Percentiles rank a stretch among this genome's conserved stretches.
phyloP scores from a whole-genome alignment of 2,888 invertebrate genomes.

The Deilephila porcellus region DNA sequence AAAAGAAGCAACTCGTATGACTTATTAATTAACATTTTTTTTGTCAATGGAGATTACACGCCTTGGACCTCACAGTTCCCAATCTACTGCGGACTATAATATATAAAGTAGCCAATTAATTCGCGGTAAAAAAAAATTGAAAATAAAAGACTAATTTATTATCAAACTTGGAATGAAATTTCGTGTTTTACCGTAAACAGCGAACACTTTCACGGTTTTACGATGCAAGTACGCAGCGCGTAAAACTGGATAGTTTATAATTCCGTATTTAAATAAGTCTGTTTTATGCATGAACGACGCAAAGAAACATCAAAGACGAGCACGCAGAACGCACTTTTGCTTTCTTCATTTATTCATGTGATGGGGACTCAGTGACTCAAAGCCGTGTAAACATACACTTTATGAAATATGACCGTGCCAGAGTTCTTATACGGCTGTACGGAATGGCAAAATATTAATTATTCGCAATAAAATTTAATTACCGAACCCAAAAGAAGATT shows the following conservation, averaged over 20 bases:
- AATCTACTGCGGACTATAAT: too few relatives aligned
- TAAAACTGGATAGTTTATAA: constrained; percentile 36
- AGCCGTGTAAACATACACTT: constrained; percentile 41
- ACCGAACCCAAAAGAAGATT: too few relatives aligned
- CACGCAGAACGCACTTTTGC: constrained; percentile 47
- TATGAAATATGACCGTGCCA: constrained; percentile 21
- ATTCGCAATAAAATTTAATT: neutral
- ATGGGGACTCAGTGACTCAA: constrained; percentile 41
- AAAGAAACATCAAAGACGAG: constrained; percentile 48
- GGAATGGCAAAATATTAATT: neutral
- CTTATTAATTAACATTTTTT: too few relatives aligned
- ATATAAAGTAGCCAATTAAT: too few relatives aligned
- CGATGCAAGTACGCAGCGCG: neutral
- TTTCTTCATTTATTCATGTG: constrained; percentile 55
- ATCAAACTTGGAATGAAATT: neutral
- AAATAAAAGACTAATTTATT: too few relatives aligned
- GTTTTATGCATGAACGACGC: constrained; percentile 41
- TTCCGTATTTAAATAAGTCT: constrained; percentile 47
- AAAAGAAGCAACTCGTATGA: too few relatives aligned
- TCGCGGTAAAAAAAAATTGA: too few relatives aligned
- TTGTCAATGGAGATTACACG: too few relatives aligned
- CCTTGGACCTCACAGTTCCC: too few relatives aligned
- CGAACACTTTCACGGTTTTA: neutral
- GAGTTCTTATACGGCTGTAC: neutral
- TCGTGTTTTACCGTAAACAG: neutral